Evolutionary conservation across 2,797 vertebrate genomes (phyloP).

Genomic region (Emydoidea blandingii): DNA sequence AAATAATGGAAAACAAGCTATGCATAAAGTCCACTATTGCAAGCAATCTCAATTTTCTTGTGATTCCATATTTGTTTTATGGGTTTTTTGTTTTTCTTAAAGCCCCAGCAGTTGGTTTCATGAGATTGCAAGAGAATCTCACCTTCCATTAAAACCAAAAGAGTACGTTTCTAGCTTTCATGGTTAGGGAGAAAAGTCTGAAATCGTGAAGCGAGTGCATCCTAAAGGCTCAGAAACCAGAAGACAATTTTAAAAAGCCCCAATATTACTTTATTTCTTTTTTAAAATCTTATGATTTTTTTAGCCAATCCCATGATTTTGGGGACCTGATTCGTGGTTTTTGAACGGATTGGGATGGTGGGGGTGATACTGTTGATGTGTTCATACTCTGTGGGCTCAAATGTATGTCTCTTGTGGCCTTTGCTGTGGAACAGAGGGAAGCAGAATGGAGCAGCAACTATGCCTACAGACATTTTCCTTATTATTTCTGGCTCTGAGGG

Average conservation of each 20-base stretch:
- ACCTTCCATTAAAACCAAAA: background rate
- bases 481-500: too few relatives aligned
- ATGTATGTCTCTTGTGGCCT: background rate
- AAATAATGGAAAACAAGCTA: rapidly evolving
- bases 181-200: background rate
- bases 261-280: background rate
- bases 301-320: too few relatives aligned
- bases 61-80: background rate
- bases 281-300: background rate
- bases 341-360: background rate
- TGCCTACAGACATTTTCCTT: background rate
- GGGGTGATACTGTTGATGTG: background rate
- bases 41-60: background rate
- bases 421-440: background rate
- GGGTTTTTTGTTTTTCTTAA: rapidly evolving
- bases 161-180: background rate
- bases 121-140: background rate
- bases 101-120: background rate
- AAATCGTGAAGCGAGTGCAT: background rate
- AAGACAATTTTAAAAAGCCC: background rate
- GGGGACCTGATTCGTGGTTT: background rate
- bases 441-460: background rate
- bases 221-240: background rate
- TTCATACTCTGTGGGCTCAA: background rate
- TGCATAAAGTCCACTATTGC: background rate